These are phyloP conservation scores for Periophthalmodon schlosseri DNA, from an alignment of 2,113 vertebrate genomes.

Conservation along the genomic window DNA sequence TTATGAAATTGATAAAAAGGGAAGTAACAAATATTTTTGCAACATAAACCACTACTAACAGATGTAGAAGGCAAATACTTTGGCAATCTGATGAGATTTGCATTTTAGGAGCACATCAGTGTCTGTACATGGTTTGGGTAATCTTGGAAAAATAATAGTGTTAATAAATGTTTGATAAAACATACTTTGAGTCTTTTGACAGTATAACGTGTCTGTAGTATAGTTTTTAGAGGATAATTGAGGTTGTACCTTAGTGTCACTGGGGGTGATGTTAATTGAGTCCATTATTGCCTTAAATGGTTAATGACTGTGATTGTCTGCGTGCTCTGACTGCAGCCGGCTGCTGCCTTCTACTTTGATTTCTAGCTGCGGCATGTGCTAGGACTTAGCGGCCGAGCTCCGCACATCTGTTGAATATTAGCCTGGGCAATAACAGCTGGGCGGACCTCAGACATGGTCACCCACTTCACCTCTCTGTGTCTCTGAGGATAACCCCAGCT, in stretches of 20 bases:
- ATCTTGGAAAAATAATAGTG: not conserved
- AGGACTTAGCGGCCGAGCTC: conserved; percentile 68
- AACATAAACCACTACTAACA: conserved; percentile 57
- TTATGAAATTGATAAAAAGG: conserved; percentile 87
- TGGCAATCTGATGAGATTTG: conserved; percentile 34
- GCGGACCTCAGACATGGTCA: conserved; percentile 78
- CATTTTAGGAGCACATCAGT: not conserved
- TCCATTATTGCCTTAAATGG: conserved; percentile 67
- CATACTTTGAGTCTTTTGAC: not conserved
- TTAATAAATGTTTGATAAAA: not conserved
- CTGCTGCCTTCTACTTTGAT: conserved; percentile 65
- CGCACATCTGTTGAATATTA: conserved; percentile 79
- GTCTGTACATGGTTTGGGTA: not conserved
- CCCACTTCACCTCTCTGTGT: conserved; percentile 77
- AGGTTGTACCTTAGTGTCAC: conserved; percentile 34
- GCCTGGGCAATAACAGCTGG: conserved; percentile 75
- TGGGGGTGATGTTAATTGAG: conserved; percentile 62
- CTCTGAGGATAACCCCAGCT: conserved; percentile 77
- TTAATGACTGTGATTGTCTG: conserved; percentile 65
- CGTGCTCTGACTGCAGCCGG: conserved; percentile 33
- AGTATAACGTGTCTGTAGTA: not conserved
- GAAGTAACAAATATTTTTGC: conserved; percentile 75
- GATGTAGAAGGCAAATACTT: conserved; percentile 40
- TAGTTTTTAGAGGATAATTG: conserved; percentile 6
- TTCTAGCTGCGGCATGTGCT: conserved; percentile 64